A percentile compares a stretch with the other conserved stretches of the same genome.
Evolutionary conservation across 2,888 invertebrate species (phyloP).

Genomic region (Sesamia inferens): DNA sequence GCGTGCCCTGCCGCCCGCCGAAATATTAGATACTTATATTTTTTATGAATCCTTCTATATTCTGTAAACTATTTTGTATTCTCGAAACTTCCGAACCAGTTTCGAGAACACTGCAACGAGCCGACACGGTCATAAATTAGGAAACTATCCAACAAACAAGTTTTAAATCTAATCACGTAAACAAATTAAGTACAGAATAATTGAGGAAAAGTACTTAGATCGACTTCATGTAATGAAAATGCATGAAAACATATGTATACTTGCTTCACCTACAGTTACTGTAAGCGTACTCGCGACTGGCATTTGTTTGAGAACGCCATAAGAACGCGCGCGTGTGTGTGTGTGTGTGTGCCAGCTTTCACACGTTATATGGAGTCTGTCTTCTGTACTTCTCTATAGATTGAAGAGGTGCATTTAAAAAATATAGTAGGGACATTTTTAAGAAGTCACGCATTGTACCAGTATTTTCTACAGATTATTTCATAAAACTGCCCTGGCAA

Average conservation of each 20-base stretch:
- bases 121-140: background rate
- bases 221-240: no score
- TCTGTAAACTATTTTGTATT: slow-evolving; percentile 1
- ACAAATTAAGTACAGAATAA: background rate
- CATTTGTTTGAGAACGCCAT: background rate
- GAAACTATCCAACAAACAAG: background rate
- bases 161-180: background rate
- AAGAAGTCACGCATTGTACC: no score
- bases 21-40: background rate
- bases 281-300: background rate
- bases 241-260: background rate
- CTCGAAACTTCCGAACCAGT: background rate
- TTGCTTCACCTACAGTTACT: background rate
- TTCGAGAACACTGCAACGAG: slow-evolving; percentile 1
- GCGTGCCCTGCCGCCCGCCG: no score
- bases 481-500: background rate
- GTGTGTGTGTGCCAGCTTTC: background rate
- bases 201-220: no score
- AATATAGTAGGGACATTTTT: no score
- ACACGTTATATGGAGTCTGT: background rate
- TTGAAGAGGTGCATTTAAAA: no score
- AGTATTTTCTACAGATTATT: background rate
- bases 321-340: no score
- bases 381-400: no score
- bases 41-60: slow-evolving; percentile 1